Evolutionary conservation across 2,797 vertebrate species (phyloP).

Genomic region (Anas bernieri): DNA sequence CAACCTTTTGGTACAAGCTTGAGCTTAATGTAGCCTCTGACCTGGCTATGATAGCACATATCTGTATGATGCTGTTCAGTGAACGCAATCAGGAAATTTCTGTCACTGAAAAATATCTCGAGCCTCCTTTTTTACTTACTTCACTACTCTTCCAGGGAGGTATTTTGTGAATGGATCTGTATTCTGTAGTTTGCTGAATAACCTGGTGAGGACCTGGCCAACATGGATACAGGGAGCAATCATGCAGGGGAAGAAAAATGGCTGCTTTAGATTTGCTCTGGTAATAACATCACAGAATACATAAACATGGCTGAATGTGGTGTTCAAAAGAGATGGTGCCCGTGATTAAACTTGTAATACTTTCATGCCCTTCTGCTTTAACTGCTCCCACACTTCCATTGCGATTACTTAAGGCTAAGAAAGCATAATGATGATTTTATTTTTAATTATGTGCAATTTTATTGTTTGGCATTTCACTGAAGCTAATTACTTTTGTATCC

Average conservation of each 20-base stretch:
- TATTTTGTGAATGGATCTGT: neutral
- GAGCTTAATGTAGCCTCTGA: neutral
- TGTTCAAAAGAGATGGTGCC: neutral
- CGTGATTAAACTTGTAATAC: neutral
- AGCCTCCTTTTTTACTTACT: neutral
- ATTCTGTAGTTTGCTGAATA: neutral
- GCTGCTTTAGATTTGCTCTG: neutral
- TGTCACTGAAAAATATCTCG: neutral
- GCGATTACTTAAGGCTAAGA: neutral
- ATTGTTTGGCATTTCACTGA: neutral
- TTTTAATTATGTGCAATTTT: neutral
- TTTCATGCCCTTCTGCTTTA: neutral
- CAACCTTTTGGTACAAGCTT: neutral
- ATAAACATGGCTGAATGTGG: neutral
- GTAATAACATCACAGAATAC: neutral
- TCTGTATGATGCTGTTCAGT: neutral
- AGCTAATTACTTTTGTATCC: neutral
- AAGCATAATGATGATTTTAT: neutral
- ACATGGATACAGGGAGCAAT: neutral
- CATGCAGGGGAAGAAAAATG: neutral
- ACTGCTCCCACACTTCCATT: neutral
- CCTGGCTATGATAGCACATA: neutral
- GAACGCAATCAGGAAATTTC: neutral
- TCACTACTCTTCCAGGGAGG: neutral
- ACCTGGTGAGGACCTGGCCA: neutral